Conservation (phyloP, 2,888 invertebrate genomes). For the Syrista parreyssii region DNA sequence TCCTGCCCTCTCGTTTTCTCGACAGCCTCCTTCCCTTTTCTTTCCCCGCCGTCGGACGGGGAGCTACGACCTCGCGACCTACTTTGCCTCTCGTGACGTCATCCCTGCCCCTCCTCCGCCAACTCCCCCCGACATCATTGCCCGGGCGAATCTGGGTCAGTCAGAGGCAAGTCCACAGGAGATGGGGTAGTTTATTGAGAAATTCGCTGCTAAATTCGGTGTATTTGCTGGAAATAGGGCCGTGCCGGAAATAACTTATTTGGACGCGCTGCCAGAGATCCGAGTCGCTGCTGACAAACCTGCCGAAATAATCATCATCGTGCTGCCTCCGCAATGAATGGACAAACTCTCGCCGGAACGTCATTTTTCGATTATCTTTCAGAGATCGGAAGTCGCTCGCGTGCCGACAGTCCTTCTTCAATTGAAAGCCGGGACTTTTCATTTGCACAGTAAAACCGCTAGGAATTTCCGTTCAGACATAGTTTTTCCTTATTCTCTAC, state of each 20-base stretch:
- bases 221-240: conserved; percentile 16
- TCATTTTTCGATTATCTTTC: too few relatives aligned
- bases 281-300: not conserved
- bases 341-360: too few relatives aligned
- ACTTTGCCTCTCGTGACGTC: conserved; percentile 61
- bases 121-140: conserved; percentile 58
- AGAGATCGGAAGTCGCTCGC: too few relatives aligned
- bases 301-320: too few relatives aligned
- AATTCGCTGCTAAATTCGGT: conserved; percentile 50
- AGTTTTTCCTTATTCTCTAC: too few relatives aligned
- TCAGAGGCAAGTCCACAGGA: conserved; percentile 76
- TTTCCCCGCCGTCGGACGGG: conserved; percentile 22
- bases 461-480: too few relatives aligned
- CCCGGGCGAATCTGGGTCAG: conserved; percentile 75
- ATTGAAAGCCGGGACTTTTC: too few relatives aligned
- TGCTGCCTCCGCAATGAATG: too few relatives aligned
- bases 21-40: too few relatives aligned
- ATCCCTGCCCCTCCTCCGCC: conserved; percentile 22
- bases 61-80: conserved; percentile 61
- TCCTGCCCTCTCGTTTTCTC: too few relatives aligned
- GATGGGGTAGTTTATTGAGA: conserved; percentile 66
- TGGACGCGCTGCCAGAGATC: conserved; percentile 10
- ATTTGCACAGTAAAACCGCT: too few relatives aligned
- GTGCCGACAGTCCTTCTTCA: too few relatives aligned
- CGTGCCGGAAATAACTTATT: conserved; percentile 27